phyloP scores from a whole-genome alignment of 2,113 vertebrate genomes.

The Oenanthe melanoleuca region DNA sequence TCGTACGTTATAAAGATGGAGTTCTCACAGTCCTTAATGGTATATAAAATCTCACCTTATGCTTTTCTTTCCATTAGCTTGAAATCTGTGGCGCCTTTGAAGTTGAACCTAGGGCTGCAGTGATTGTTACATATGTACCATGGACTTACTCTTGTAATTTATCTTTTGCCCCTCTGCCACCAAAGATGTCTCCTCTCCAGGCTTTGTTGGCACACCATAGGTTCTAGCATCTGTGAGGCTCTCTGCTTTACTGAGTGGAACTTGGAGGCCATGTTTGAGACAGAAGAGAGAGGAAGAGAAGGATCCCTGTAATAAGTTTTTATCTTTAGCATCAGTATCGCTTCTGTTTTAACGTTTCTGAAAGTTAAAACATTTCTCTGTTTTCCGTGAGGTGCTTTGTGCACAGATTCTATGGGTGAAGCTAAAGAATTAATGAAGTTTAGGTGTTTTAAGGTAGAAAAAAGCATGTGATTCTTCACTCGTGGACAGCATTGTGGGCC shows the following conservation, averaged over 20 bases:
- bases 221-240: background rate
- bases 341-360: background rate
- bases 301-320: background rate
- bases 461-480: background rate
- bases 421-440: background rate
- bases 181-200: background rate
- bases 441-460: background rate
- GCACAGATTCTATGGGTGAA: background rate
- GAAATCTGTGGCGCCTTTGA: background rate
- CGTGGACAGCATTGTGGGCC: background rate
- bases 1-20: background rate
- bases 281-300: background rate
- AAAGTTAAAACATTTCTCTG: background rate
- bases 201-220: background rate
- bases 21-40: background rate
- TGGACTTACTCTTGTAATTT: background rate
- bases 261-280: background rate
- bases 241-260: background rate
- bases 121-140: background rate
- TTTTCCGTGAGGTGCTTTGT: background rate
- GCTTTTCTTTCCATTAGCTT: background rate
- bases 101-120: background rate
- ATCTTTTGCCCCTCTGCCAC: background rate
- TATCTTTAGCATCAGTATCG: background rate
- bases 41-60: background rate